Evolutionary conservation across 1,140 invertebrate genomes (phyloP), one percentile per base, ranked within the genome.

Genomic region (Antheraea mylitta): DNA sequence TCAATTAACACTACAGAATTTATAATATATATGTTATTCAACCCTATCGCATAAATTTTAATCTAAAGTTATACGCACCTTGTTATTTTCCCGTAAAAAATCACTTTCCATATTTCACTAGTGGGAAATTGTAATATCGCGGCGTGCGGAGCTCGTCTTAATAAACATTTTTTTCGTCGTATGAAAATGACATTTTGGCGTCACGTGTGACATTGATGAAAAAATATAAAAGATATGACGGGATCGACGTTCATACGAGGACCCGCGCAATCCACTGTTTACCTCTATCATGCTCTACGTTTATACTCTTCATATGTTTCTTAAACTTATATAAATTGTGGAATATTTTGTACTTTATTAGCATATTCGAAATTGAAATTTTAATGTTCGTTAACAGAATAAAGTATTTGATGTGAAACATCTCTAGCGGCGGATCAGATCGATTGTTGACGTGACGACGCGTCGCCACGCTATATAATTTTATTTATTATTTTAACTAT

Each of bases 131-230:
- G 87, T 89, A 91, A 91, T 91, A 91, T 87, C 85, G 85, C 78
- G 80, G 79, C 80, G 75, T 75, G 70, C 68, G 74, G 72, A 42
- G 67, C 63, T 79, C 82, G 81, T 90, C 87, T 89, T 92, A 90
- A 90, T 90, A 90, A 91, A 86, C 84, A 87, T 89, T 89, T 91
- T 89, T 91, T 89, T 85, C 84, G 76, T 89, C 88, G 76, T 77
- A 90, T 89, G 88, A 91, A 91, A 91, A 89, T 91, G 89, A 89
- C 88, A 89, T 91, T 89, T 77, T 66, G 86, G 88, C 89, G 86
- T 90, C 89, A 91, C 88, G 80, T 91, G 89, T 90, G 87, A 90
- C 86, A 89, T 91, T 90, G 89, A 91, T 91, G 89, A 91, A 91
- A 91, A 90, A 90, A 91, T 90, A 91, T 91, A 90, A 90, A 90